Conservation (phyloP, 2,888 invertebrate species). For the Dichetophora obliterata region DNA sequence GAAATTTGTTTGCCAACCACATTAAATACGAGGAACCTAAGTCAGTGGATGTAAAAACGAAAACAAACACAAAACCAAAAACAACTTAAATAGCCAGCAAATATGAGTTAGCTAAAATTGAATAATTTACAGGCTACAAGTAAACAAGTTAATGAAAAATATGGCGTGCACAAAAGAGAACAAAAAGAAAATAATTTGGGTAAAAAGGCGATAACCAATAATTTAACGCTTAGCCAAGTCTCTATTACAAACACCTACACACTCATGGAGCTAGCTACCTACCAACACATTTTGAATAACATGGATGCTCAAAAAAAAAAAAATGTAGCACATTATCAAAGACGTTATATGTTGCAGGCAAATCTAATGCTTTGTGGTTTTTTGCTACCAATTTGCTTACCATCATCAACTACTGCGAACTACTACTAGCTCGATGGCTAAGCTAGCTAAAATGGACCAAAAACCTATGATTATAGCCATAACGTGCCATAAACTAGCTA, state of each 20-base stretch:
- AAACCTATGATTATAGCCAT: constrained; percentile 32
- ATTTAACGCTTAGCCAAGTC: too few relatives aligned
- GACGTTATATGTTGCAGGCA: too few relatives aligned
- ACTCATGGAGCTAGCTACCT: too few relatives aligned
- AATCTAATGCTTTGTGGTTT: constrained; percentile 9
- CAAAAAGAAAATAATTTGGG: too few relatives aligned
- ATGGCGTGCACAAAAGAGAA: too few relatives aligned
- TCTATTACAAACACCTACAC: too few relatives aligned
- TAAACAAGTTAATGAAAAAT: not conserved
- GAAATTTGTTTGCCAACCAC: not conserved
- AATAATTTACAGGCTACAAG: not conserved
- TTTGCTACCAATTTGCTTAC: constrained; percentile 1
- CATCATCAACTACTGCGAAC: not conserved
- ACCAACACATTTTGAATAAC: too few relatives aligned
- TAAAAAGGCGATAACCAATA: too few relatives aligned
- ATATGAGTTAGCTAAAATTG: not conserved
- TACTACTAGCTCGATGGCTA: not conserved
- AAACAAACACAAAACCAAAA: not conserved
- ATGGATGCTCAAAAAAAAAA: too few relatives aligned
- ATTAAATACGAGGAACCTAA: not conserved
- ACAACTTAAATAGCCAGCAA: not conserved
- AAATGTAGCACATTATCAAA: too few relatives aligned
- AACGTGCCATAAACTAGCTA: constrained; percentile 32
- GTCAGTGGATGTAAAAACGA: not conserved
- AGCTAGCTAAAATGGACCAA: constrained; percentile 13